phyloP scores from a whole-genome alignment of 2,888 invertebrate species.

The Machimus rusticus region DNA sequence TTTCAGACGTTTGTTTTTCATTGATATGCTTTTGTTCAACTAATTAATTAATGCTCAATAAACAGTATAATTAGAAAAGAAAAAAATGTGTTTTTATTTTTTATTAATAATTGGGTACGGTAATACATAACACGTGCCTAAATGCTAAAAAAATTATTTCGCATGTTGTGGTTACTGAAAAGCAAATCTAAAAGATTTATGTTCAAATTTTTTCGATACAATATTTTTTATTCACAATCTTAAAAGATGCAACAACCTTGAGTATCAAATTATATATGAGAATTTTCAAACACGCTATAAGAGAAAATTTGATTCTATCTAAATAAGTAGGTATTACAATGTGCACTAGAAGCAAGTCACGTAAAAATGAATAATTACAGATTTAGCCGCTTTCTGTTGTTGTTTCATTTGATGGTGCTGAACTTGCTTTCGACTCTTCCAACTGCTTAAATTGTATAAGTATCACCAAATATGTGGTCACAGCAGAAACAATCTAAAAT shows the following conservation, averaged over 20 bases:
- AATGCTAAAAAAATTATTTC: background rate
- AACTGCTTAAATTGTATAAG: constrained; percentile 62
- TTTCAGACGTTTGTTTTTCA: background rate
- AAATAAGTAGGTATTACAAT: background rate
- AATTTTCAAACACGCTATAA: background rate
- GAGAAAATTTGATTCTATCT: background rate
- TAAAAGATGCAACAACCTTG: background rate
- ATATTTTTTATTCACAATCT: background rate
- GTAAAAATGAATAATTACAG: background rate
- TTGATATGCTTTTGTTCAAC: background rate
- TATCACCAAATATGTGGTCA: constrained; percentile 61
- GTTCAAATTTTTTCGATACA: background rate
- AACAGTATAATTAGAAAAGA: background rate
- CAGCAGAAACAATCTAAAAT: constrained; percentile 59
- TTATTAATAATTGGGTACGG: background rate
- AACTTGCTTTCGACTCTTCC: constrained; percentile 51
- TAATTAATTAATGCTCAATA: background rate
- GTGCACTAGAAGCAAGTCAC: background rate
- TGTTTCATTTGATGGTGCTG: background rate
- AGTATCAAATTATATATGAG: background rate
- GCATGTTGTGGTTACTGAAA: background rate
- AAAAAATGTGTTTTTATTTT: background rate
- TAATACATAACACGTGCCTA: background rate
- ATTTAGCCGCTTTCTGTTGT: background rate
- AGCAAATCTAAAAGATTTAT: background rate